phyloP scores from a whole-genome alignment of 2,113 vertebrate species.

The Zeus faber region DNA sequence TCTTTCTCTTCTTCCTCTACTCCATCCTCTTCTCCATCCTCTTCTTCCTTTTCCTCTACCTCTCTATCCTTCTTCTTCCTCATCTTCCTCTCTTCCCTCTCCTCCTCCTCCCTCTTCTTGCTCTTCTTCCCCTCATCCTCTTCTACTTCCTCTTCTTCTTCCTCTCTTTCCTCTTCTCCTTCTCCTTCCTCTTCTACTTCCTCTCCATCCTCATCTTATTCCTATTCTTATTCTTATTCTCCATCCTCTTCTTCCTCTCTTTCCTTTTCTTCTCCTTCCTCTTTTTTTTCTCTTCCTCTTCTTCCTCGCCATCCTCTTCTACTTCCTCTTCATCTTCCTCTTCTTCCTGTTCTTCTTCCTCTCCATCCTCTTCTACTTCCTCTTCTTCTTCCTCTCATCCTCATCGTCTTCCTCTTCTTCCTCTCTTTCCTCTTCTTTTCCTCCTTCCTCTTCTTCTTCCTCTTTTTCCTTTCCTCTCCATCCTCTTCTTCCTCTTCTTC shows the following conservation, averaged over 20 bases:
- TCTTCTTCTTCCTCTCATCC: conserved; percentile 20
- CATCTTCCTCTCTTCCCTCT: conserved; percentile 44
- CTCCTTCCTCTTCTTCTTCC: not conserved
- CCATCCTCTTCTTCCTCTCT: conserved; percentile 10
- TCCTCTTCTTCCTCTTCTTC: not conserved
- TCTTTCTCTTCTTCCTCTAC: not conserved
- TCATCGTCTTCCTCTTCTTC: conserved; percentile 44
- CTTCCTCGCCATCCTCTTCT: conserved; percentile 5
- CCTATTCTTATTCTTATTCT: not conserved
- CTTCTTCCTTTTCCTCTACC: not conserved
- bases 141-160: not conserved
- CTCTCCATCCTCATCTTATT: not conserved
- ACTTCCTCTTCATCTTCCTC: not conserved
- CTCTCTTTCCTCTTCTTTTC: conserved; percentile 12
- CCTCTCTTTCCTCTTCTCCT: not conserved
- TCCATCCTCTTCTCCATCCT: not conserved
- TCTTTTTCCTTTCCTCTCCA: not conserved
- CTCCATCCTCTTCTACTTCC: conserved; percentile 2
- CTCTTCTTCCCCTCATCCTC: conserved; percentile 2
- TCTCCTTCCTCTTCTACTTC: conserved; percentile 1
- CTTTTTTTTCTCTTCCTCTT: too few relatives aligned
- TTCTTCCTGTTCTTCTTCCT: not conserved
- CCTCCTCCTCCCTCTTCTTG: conserved; percentile 23
- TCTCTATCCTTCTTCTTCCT: conserved; percentile 4
- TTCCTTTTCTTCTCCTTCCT: conserved; percentile 23